Evolutionary conservation across 2,113 vertebrate species (phyloP), one percentile per base, ranked within the genome.

Genomic region (Microtus pennsylvanicus): DNA sequence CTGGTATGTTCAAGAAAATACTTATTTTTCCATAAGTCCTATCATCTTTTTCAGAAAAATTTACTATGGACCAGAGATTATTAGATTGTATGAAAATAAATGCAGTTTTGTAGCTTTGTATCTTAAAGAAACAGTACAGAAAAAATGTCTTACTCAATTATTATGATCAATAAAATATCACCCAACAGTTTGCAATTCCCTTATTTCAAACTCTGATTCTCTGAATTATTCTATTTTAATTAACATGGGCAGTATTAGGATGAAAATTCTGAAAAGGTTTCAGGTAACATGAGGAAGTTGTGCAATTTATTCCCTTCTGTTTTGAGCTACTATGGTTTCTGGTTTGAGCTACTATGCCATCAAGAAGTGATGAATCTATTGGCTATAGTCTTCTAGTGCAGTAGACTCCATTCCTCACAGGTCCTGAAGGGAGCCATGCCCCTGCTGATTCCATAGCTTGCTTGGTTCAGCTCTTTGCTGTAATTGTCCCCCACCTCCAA

Each of bases 201-300:
- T 47, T 65, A 65, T 55, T 47, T 92, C 61, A 86, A 92, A 86
- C 38, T 38, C 35, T 75, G 38, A 52, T 89, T 92, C 92, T 30
- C 33, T 89, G 13, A 94, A 38, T 77, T 74, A 72, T 80, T 33
- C 28, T 74, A 65, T 33, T 74, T 72, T 35, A 86, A 76, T 65
- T 89, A 96, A 87, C 58, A 83, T 38, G n/a, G 19, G 13, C 80
- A 52, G 69, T 11, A 38, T 38, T 90, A n/a, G 28, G 58, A 72
- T 58, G 74, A 75, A 87, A 96, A 90, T 93, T 81, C 86, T 87
- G 42, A 58, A 50, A 85, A 86, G 92, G 65, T 72, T 96, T 90
- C 58, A 81, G 94, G 22, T 61, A 80, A 38, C 38, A 69, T 76
- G 74, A 50, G 58, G 16, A 81, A 93, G 42, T 42, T 22, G 7